These are phyloP conservation scores for Netelia fuscicornis DNA, from an alignment of 2,888 invertebrate genomes.

Conservation along the genomic window DNA sequence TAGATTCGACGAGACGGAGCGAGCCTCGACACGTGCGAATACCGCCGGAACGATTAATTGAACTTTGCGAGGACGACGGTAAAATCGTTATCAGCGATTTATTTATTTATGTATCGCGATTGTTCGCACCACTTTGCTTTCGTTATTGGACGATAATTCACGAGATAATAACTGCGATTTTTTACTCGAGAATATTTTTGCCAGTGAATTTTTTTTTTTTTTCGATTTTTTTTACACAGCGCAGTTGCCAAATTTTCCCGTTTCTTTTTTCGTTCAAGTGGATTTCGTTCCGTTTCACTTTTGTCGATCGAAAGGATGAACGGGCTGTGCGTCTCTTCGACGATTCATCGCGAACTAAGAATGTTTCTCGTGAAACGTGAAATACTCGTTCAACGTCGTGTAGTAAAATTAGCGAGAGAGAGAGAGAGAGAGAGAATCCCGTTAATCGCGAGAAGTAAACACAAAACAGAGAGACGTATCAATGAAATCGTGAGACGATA, in stretches of 20 bases:
- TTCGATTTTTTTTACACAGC: background rate
- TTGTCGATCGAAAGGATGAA: background rate
- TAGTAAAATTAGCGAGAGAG: background rate
- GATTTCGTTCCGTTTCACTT: background rate
- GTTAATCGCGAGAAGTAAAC: conserved; percentile 2
- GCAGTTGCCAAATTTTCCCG: background rate
- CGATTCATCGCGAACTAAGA: conserved; percentile 59
- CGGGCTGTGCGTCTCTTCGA: conserved; percentile 28
- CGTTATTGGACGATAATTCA: background rate
- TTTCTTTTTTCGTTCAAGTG: background rate
- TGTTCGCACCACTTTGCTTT: background rate
- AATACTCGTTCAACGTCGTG: background rate
- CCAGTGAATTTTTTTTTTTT: background rate
- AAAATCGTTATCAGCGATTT: background rate
- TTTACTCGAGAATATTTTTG: background rate
- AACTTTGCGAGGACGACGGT: background rate
- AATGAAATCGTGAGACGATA: background rate
- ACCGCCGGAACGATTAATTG: conserved; percentile 12
- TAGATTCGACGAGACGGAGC: conserved; percentile 46
- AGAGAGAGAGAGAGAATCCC: background rate
- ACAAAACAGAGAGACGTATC: background rate
- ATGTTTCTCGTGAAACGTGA: background rate
- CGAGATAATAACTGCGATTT: background rate
- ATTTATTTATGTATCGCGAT: background rate
- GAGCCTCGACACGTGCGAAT: background rate